Evolutionary conservation across 1,140 invertebrate genomes (phyloP).

Genomic region (Anadara kagoshimensis): DNA sequence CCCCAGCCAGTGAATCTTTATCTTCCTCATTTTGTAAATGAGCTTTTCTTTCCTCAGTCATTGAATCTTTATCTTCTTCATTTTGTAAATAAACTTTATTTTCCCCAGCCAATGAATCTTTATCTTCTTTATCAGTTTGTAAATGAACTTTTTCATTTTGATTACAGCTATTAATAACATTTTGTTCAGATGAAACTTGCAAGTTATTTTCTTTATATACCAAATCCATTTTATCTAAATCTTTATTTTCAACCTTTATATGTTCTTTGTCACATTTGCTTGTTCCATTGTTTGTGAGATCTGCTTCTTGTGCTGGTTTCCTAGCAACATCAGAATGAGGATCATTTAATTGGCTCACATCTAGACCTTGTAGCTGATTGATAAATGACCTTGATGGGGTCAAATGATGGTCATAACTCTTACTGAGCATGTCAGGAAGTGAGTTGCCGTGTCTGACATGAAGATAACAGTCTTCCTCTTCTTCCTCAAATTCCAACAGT

Average conservation of each 20-base stretch:
- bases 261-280: no score
- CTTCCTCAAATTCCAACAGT: conserved; percentile 26
- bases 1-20: conserved; percentile 30
- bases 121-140: conserved; percentile 17
- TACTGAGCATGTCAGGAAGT: conserved; percentile 42
- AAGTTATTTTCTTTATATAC: no score
- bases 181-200: no score
- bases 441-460: conserved; percentile 46
- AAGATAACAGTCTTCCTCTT: conserved; percentile 7
- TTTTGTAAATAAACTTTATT: not conserved
- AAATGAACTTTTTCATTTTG: not conserved
- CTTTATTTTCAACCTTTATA: no score
- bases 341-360: no score
- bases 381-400: conserved; percentile 10
- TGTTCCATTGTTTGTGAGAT: no score
- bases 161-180: no score
- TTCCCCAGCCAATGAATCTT: conserved; percentile 33
- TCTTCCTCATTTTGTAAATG: conserved; percentile 13
- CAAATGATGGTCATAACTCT: conserved; percentile 39
- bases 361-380: no score
- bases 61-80: conserved; percentile 32
- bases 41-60: conserved; percentile 15
- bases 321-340: no score
- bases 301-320: no score
- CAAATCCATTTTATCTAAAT: no score